Conservation (phyloP, 2,797 vertebrate species). For the Tiaroga cobitis region DNA sequence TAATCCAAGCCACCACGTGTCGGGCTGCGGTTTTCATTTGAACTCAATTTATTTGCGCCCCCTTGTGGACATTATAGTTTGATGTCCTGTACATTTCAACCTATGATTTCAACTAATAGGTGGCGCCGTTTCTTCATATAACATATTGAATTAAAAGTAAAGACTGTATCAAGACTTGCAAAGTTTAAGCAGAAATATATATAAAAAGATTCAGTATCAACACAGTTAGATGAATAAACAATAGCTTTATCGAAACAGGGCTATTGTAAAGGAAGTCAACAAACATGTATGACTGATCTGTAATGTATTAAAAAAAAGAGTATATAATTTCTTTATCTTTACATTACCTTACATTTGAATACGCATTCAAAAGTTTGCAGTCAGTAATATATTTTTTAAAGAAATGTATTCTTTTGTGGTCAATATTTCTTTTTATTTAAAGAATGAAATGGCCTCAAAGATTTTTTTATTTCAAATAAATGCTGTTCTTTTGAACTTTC, state of each 20-base stretch:
- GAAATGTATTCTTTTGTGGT: not conserved
- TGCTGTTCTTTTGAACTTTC: not conserved
- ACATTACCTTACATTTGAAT: no score
- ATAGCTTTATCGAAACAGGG: slow-evolving; percentile 14
- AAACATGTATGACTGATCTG: not conserved
- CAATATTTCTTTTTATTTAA: not conserved
- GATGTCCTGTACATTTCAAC: not conserved
- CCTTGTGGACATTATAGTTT: slow-evolving; percentile 21
- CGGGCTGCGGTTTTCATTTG: not conserved
- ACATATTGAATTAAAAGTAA: not conserved
- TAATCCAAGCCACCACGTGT: slow-evolving; percentile 40
- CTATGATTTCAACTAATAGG: not conserved
- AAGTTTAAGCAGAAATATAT: not conserved
- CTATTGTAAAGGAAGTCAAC: not conserved
- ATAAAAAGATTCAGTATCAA: not conserved
- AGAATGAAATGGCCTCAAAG: not conserved
- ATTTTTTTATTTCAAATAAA: not conserved
- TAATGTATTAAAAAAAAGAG: not conserved
- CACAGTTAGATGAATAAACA: not conserved
- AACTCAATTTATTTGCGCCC: slow-evolving; percentile 21
- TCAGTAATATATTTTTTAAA: not conserved
- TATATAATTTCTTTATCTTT: not conserved
- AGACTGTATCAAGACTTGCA: not conserved
- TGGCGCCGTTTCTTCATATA: slow-evolving; percentile 32
- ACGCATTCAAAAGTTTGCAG: not conserved